phyloP scores from a whole-genome alignment of 2,113 vertebrate species.

The Beaufortia kweichowensis region DNA sequence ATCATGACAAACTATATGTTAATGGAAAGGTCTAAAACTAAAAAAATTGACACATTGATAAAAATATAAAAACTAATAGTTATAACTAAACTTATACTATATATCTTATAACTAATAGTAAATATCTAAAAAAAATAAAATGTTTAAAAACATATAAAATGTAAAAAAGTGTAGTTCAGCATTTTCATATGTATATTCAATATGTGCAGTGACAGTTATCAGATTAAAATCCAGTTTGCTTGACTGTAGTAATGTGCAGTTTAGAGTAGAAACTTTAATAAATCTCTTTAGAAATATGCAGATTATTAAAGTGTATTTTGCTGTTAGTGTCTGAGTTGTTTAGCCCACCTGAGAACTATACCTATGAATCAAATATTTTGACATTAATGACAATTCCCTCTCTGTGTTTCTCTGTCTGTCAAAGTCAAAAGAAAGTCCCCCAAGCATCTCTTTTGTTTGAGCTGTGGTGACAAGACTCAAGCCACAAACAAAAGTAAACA shows the following conservation, averaged over 20 bases:
- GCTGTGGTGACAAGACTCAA: constrained; percentile 13
- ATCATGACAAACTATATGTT: too few relatives aligned
- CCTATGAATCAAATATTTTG: constrained; percentile 19
- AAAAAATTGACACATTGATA: too few relatives aligned
- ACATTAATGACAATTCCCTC: constrained; percentile 36
- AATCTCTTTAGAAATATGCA: background rate
- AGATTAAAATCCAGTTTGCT: background rate
- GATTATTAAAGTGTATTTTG: background rate
- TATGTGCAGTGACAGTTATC: too few relatives aligned
- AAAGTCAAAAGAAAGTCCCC: constrained; percentile 25
- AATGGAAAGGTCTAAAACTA: too few relatives aligned
- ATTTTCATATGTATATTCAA: too few relatives aligned
- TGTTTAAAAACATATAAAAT: too few relatives aligned
- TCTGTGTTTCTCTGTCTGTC: constrained; percentile 7
- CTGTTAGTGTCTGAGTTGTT: background rate
- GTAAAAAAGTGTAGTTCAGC: too few relatives aligned
- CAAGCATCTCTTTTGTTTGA: constrained; percentile 37
- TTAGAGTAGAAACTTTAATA: background rate
- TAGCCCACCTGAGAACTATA: constrained; percentile 31
- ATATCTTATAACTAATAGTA: too few relatives aligned
- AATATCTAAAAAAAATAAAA: too few relatives aligned
- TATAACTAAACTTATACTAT: too few relatives aligned
- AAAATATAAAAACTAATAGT: too few relatives aligned
- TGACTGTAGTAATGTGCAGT: background rate
- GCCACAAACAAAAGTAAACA: constrained; percentile 39